Evolutionary conservation across 2,113 vertebrate genomes (phyloP), one percentile per base, ranked within the genome.

Genomic region (Perca flavescens): DNA sequence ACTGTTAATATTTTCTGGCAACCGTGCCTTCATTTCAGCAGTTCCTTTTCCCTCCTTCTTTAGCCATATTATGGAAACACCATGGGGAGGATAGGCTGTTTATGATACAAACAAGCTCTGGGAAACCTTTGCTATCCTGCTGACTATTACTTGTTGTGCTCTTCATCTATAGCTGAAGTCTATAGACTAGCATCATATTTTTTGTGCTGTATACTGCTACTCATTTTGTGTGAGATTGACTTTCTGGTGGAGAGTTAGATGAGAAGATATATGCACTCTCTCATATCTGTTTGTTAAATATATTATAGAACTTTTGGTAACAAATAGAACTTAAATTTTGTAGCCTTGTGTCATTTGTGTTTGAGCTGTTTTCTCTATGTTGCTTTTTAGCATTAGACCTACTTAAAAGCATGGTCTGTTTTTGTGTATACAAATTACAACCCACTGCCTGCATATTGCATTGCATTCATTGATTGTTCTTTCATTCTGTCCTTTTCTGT

Each of bases 281-380:
- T 43, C 40, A 11, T 43, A 43, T 43, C 9, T 43, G 40, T 43
- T 43, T 43, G 40, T 43, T 43, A 43, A 43, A 43, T 9, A 43
- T 43, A 43, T 28, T 28, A 28, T 28, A 31, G 17, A 52, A 34
- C 54, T 31, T 43, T 57, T 77, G 31, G 15, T 46, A 76, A 84
- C 84, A 87, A 84, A 89, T 31, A 31, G 8, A 28, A 66, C 7
- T 4, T 16, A 12, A 74, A 6, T 73, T 73, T 47, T 43, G 8
- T 46, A 70, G 54, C 58, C 68, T 77, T 47, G 17, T 82, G 86
- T 84, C 61, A 57, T 90, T 82, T 86, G 60, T 86, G 77, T 79
- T 78, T 85, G 70, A 77, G 0, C 57, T 85, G 47, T 43, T 62
- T 65, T 15, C 12, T 80, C 2, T 34, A 2, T 36, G 3, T 3